A percentile compares a stretch with the other conserved stretches of the same genome.
These are phyloP conservation scores for Drosophila malerkotliana DNA, from an alignment of 1,140 invertebrate species.

Conservation along the genomic window DNA sequence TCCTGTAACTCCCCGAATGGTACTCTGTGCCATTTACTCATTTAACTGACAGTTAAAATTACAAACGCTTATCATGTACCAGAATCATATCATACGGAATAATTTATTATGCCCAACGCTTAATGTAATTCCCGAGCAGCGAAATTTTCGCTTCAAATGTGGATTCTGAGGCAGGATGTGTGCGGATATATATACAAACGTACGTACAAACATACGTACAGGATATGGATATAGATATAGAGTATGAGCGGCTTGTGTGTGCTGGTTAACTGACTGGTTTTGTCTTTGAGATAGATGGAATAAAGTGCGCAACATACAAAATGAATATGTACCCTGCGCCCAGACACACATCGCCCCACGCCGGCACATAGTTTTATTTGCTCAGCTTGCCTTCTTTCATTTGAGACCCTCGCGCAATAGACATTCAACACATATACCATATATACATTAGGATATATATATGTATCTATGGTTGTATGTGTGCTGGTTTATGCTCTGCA, in stretches of 20 bases:
- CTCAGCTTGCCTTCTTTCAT: slow-evolving; percentile 74
- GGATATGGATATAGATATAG: slow-evolving; percentile 1
- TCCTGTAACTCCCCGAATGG: slow-evolving; percentile 1
- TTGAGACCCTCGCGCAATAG: slow-evolving; percentile 68
- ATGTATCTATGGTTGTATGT: slow-evolving; percentile 7
- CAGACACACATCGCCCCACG: slow-evolving; percentile 10
- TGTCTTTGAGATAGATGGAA: slow-evolving; percentile 78
- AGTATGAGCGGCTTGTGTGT: slow-evolving; percentile 7
- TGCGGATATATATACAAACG: neutral
- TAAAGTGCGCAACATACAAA: slow-evolving; percentile 78
- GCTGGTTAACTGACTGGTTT: slow-evolving; percentile 63
- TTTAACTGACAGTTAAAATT: slow-evolving; percentile 83
- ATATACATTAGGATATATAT: neutral
- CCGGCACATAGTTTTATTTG: slow-evolving; percentile 70
- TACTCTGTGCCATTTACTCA: slow-evolving; percentile 68
- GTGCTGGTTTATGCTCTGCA: slow-evolving; percentile 68
- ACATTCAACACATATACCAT: slow-evolving; percentile 26
- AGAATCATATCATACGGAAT: slow-evolving; percentile 83
- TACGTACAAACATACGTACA: slow-evolving; percentile 14
- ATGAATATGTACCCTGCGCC: slow-evolving; percentile 62
- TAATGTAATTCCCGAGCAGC: slow-evolving; percentile 79
- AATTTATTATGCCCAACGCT: slow-evolving; percentile 81
- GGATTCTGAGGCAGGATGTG: slow-evolving; percentile 4
- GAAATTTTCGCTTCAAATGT: slow-evolving; percentile 56
- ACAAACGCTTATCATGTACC: slow-evolving; percentile 82